Percentiles rank a stretch among this genome's conserved stretches.
phyloP scores from a whole-genome alignment of 1,140 invertebrate species.

The Grapholita molesta region DNA sequence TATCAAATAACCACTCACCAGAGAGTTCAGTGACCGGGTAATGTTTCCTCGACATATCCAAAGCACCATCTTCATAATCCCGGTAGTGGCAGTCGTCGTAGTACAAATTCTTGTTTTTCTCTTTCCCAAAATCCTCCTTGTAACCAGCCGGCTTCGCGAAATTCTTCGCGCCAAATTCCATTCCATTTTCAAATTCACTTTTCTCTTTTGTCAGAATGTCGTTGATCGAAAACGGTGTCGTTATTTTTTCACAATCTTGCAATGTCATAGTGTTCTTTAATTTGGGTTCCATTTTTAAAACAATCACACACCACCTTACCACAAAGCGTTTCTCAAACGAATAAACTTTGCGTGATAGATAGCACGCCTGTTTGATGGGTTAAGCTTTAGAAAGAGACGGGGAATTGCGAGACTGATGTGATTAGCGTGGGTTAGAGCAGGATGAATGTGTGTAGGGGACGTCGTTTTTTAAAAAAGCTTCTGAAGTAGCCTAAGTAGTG shows the following conservation, averaged over 20 bases:
- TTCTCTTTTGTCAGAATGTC: constrained; percentile 83
- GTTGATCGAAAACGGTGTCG: constrained; percentile 87
- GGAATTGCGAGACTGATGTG: background rate
- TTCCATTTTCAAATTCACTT: constrained; percentile 67
- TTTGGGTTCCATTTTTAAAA: constrained; percentile 66
- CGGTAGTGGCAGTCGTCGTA: constrained; percentile 65
- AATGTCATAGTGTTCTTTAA: constrained; percentile 52
- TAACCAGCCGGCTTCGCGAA: constrained; percentile 46
- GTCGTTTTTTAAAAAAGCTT: constrained; percentile 72
- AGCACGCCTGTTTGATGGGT: constrained; percentile 62
- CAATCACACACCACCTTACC: constrained; percentile 62
- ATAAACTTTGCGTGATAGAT: constrained; percentile 74
- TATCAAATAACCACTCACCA: constrained; percentile 39
- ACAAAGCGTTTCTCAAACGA: constrained; percentile 71
- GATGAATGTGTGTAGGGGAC: constrained; percentile 39
- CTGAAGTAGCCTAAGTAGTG: constrained; percentile 70
- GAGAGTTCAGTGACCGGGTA: constrained; percentile 69
- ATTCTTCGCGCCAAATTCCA: constrained; percentile 55
- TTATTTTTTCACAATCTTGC: constrained; percentile 66
- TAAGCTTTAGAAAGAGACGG: constrained; percentile 64
- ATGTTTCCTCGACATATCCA: constrained; percentile 69
- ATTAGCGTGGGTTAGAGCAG: constrained; percentile 35
- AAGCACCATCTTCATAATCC: constrained; percentile 61
- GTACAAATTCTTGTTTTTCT: constrained; percentile 54
- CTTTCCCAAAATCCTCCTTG: constrained; percentile 48